Evolutionary conservation across 2,113 vertebrate genomes (phyloP), one percentile per base, ranked within the genome.

Genomic region (Motacilla alba): DNA sequence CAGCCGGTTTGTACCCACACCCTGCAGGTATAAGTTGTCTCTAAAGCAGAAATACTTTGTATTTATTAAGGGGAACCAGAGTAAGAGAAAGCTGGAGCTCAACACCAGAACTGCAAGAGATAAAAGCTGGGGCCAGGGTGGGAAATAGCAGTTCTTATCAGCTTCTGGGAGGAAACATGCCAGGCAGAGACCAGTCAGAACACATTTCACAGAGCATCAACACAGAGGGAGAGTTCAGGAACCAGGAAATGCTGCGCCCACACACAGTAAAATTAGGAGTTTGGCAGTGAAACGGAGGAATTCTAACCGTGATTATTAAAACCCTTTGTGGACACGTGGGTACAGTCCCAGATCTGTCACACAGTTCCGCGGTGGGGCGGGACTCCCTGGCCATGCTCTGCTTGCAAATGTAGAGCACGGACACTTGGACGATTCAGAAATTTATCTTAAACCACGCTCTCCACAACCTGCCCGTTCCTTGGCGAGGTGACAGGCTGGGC

Each of bases 321-420:
- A 15, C 5, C 14, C 22, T 72, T 46, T 60, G 15, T 37, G 39
- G 46, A 35, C 24, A 14, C 30, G 79, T 7, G 63, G 73, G 10
- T 55, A 5, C 35, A 26, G 47, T 24, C 37, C 63, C 73, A 24
- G 37, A 77, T 39, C 63, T 47, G 35, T 9, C 64, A 16, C 7
- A 30, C 0, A 8, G n/a, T n/a, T 13, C 30, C 5, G 1, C 1
- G 12, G 8, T 2, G 19, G 24, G 37, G 35, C 26, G 6, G 21
- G 43, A 10, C 60, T 49, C 21, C 22, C 69, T 46, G 19, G 1
- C 28, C 47, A 1, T 0, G 20, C 13, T 44, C 15, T 9, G 11
- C 64, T 17, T 55, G 39, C 13, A 41, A 53, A 75, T 5, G 20
- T 18, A 47, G 2, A 41, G 41, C 47, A 55, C 4, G 2, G 20